Evolutionary conservation across 2,888 invertebrate genomes (phyloP).

Genomic region (Gymnoscelis rufifasciata): DNA sequence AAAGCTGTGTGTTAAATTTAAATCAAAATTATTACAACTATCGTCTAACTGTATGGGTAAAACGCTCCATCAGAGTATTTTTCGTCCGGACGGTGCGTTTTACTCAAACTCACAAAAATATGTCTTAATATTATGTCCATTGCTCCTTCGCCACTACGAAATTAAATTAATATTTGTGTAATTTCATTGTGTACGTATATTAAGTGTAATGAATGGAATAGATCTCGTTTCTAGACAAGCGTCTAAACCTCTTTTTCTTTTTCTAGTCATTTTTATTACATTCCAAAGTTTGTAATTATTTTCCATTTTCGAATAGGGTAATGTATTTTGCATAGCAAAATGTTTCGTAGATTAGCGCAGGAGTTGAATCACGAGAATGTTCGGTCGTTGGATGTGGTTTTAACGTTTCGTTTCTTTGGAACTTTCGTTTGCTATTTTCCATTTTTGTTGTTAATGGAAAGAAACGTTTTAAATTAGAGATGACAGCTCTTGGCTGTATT

Average conservation of each 20-base stretch:
- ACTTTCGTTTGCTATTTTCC: constrained; percentile 38
- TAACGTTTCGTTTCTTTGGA: constrained; percentile 48
- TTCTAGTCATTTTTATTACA: constrained; percentile 76
- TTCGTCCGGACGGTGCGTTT: constrained; percentile 40
- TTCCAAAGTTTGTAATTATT: constrained; percentile 70
- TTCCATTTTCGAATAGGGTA: constrained; percentile 57
- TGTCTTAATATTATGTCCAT: constrained; percentile 36
- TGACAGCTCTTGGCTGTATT: constrained; percentile 65
- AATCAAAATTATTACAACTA: constrained; percentile 42
- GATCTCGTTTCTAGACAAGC: constrained; percentile 56
- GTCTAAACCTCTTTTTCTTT: constrained; percentile 45
- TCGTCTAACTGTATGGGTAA: constrained; percentile 43
- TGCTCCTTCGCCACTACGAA: constrained; percentile 34
- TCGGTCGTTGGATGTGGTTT: constrained; percentile 46
- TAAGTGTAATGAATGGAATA: constrained; percentile 41
- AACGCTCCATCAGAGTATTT: constrained; percentile 39
- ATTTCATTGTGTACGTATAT: constrained; percentile 34
- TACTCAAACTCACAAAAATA: constrained; percentile 29
- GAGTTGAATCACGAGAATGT: constrained; percentile 49
- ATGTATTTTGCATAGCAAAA: constrained; percentile 78
- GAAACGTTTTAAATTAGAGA: constrained; percentile 67
- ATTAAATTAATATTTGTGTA: constrained; percentile 32
- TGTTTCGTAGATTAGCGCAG: constrained; percentile 32
- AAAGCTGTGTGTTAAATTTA: constrained; percentile 67
- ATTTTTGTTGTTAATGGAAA: constrained; percentile 55